Percentiles rank a stretch among this genome's conserved stretches.
phyloP scores from a whole-genome alignment of 2,888 invertebrate genomes.

The Lycia hirtaria region DNA sequence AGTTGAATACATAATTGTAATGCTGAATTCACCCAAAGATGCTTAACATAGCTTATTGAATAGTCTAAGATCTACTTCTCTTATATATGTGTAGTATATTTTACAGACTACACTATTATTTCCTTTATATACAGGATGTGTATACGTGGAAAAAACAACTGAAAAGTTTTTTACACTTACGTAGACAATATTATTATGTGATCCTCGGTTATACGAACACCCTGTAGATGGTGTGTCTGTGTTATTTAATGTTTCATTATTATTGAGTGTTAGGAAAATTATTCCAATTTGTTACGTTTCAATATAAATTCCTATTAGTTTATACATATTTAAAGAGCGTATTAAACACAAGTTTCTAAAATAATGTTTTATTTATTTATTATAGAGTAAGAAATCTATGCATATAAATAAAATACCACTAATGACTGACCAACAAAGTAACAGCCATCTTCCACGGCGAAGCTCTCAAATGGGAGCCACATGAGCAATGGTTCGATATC shows the following conservation, averaged over 20 bases:
- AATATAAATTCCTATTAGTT: conserved; percentile 14
- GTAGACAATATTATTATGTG: conserved; percentile 9
- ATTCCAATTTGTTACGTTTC: conserved; percentile 34
- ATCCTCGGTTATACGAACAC: background rate
- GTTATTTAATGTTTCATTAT: background rate
- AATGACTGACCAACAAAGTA: too few species aligned
- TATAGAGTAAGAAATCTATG: background rate
- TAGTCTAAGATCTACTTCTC: conserved; percentile 8
- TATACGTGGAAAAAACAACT: conserved; percentile 3
- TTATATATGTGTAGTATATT: conserved; percentile 16
- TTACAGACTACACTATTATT: conserved; percentile 19
- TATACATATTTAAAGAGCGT: conserved; percentile 4
- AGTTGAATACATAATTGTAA: conserved; percentile 14
- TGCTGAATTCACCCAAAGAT: conserved; percentile 58
- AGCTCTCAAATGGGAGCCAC: too few species aligned
- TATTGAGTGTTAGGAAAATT: conserved; percentile 38
- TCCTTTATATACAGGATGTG: conserved; percentile 3
- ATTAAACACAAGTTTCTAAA: conserved; percentile 14
- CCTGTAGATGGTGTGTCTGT: conserved; percentile 4
- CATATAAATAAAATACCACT: too few species aligned
- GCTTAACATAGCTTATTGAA: conserved; percentile 52
- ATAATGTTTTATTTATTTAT: conserved; percentile 6
- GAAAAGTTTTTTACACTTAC: conserved; percentile 2
- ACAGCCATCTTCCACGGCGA: too few species aligned
- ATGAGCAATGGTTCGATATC: too few species aligned